Conservation (phyloP, 2,888 invertebrate genomes). For the Julus scanicus region DNA sequence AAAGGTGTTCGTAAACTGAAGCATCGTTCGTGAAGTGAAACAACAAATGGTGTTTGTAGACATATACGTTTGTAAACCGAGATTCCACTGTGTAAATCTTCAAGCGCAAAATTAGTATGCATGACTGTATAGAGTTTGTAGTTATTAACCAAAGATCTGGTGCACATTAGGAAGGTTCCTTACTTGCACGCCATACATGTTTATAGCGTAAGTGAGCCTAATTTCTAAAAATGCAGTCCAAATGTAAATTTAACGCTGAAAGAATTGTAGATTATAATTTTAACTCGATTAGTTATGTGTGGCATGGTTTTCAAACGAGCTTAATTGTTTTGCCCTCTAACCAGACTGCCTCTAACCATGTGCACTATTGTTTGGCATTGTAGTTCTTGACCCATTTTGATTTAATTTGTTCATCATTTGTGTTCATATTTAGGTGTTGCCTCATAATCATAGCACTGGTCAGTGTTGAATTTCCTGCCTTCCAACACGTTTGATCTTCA, state of each 20-base stretch:
- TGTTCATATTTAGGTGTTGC: constrained; percentile 2
- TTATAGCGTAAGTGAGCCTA: not conserved
- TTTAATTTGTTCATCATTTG: not conserved
- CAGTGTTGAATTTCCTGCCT: not conserved
- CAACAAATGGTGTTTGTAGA: too few relatives aligned
- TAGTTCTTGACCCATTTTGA: constrained; percentile 24
- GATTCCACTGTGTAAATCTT: not conserved
- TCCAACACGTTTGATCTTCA: not conserved
- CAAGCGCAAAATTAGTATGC: not conserved
- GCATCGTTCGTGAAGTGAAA: too few relatives aligned
- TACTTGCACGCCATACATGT: not conserved
- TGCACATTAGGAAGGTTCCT: not conserved
- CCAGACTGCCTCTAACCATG: not conserved
- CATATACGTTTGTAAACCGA: too few relatives aligned
- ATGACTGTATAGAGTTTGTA: not conserved
- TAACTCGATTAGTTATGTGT: not conserved
- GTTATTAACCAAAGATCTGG: not conserved
- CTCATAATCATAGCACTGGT: not conserved
- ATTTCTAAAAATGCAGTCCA: not conserved
- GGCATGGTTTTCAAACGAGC: not conserved
- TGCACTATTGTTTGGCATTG: not conserved
- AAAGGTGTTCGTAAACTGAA: too few relatives aligned
- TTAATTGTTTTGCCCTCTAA: constrained; percentile 14
- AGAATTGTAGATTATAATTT: constrained; percentile 12
- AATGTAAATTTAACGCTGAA: not conserved